phyloP scores from a whole-genome alignment of 2,797 vertebrate genomes.

The Chloroceryle inda region DNA sequence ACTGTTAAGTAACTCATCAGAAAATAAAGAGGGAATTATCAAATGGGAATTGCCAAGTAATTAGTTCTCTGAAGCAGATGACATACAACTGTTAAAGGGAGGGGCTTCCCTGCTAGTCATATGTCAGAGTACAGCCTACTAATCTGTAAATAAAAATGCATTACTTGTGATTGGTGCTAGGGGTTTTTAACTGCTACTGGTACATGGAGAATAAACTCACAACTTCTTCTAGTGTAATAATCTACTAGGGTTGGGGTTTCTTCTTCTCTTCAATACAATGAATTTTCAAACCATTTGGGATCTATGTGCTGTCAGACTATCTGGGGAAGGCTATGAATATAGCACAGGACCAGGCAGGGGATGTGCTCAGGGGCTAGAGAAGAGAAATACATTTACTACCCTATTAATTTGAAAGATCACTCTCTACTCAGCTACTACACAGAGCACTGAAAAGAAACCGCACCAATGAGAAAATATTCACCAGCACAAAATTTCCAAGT shows the following conservation, averaged over 20 bases:
- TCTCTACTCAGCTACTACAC: not conserved
- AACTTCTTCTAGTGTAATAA: not conserved
- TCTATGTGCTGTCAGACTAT: not conserved
- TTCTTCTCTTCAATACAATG: not conserved
- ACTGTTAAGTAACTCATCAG: conserved; percentile 86
- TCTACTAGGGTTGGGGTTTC: not conserved
- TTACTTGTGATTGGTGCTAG: conserved; percentile 42
- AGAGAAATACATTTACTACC: not conserved
- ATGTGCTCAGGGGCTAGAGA: not conserved
- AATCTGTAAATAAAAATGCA: conserved; percentile 83
- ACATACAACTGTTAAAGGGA: conserved; percentile 81
- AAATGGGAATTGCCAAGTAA: conserved; percentile 86
- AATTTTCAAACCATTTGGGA: not conserved
- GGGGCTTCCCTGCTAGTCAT: conserved; percentile 77
- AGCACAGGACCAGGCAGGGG: not conserved
- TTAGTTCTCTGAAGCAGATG: conserved; percentile 85
- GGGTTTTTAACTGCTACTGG: conserved; percentile 20
- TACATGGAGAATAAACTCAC: not conserved
- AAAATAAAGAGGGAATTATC: conserved; percentile 86
- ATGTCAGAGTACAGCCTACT: conserved; percentile 75
- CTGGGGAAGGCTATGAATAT: not conserved
- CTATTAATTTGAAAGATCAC: not conserved
- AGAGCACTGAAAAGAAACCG: not conserved
- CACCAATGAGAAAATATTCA: not conserved
- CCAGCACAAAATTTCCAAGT: not conserved